Evolutionary conservation across 2,113 vertebrate species (phyloP), one percentile per base, ranked within the genome.

Genomic region (Actenoides hombroni): DNA sequence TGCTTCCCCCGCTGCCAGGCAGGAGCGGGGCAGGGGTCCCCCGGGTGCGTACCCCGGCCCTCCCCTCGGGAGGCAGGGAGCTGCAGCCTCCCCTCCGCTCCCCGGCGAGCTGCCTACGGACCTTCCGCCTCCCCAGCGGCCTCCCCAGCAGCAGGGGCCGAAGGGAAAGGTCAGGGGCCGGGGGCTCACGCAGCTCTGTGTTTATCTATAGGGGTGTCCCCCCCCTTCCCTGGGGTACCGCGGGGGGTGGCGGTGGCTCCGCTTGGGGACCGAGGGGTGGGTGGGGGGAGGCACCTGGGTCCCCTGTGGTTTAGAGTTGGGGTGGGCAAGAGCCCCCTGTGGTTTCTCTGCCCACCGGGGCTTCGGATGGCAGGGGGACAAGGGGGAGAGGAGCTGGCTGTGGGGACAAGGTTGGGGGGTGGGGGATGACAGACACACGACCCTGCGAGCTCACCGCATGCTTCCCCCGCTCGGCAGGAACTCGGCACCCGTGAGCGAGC

Each of bases 101-200:
- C 92, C 85, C 56, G 3, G 33, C 68, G 39, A 71, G 94, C 96
- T 68, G 94, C 97, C 96, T 86, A 83, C 97, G 93, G 97, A 89
- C 96, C 92, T 97, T 96, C 97, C 88, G 77, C 96, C 97, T 89
- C 92, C 75, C 84, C 93, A n/a, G 6, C 83, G 93, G 80, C 95
- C 96, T 88, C 90, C 76, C 85, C 94, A 40, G 5, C 85, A 95
- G 91, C 84, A 56, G 81, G 54, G 7, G 48, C 80, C 31, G 35
- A 70, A 91, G 86, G 65, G 93, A 92, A 92, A 97, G 96, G 96
- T 94, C 81, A 49, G 82, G 77, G 63, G 91, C 64, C 81, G 83
- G n/a, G 64, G 94, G 91, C 73, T 90, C 40, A 26, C 20, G 6
- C 8, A 33, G 28, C 28, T 65, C 29, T 42, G 31, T 21, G 42